Evolutionary conservation across 1,140 invertebrate genomes (phyloP), one percentile per base, ranked within the genome.

Genomic region (Maconellicoccus hirsutus): DNA sequence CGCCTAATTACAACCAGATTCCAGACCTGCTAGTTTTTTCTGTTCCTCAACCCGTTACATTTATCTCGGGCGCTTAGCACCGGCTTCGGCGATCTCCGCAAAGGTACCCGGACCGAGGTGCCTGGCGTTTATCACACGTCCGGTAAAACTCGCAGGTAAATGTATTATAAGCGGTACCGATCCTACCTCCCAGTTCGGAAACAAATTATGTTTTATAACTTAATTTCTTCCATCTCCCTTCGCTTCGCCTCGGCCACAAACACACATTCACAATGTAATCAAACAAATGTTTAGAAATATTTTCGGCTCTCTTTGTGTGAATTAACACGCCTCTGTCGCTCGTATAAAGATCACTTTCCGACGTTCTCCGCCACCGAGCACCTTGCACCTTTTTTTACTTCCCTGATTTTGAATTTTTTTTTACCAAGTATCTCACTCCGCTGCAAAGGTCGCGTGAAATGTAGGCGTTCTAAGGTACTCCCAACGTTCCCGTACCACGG

Each of bases 131-230:
- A 52, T 52, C 6, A 52, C 42, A 52, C 6, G 42, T 52, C n/a
- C 16, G 42, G 42, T n/a, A 52, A 52, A 52, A 52, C 42, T 4
- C 42, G 61, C 61, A 66, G 61, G 61, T 66, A 66, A 66, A 66
- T 66, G 61, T 26, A 66, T 23, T 26, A 66, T 23, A 66, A 66
- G 61, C 61, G 21, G 61, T 26, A 66, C 22, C 22, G 61, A 66
- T 66, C 22, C 61, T 66, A 66, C 61, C 61, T 66, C 61, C 61
- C 61, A 66, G 61, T 66, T 66, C 61, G 61, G 61, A 22, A 66
- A 66, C 61, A 66, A 66, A 66, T 66, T 66, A 66, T 66, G 25
- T 66, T 66, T 66, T 66, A 66, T 66, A 66, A 66, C 61, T 66
- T 66, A 66, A 66, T 66, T 66, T 66, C 61, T 66, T 66, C 10